Percentiles rank a stretch among this genome's conserved stretches.
phyloP scores from a whole-genome alignment of 92 coral and sea anemone species.

The Heteractis magnifica region DNA sequence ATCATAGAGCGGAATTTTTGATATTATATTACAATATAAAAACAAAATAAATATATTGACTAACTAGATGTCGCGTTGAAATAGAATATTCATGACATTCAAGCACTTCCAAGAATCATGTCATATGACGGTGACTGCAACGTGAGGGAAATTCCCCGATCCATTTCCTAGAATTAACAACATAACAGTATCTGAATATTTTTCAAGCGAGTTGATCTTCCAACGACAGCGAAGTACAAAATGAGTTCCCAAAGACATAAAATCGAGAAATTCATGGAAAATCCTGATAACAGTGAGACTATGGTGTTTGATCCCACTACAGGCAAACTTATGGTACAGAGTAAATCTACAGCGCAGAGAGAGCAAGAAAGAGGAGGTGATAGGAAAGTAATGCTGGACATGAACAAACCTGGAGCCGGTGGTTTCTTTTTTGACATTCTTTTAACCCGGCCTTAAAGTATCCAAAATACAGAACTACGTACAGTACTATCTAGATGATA shows the following conservation, averaged over 20 bases:
- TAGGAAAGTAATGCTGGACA: conserved; percentile 59
- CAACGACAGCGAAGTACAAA: not conserved
- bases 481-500: too few species aligned
- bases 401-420: conserved; percentile 72
- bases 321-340: conserved; percentile 67
- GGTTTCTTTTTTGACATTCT: conserved; percentile 45
- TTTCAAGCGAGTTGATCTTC: not conserved
- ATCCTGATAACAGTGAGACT: conserved; percentile 5
- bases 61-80: not conserved
- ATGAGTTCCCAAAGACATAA: conserved; percentile 27
- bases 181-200: not conserved
- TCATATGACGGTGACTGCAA: not conserved
- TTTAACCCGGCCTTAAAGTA: not conserved
- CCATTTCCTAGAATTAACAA: not conserved
- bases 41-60: too few species aligned
- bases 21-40: too few species aligned
- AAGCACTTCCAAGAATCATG: not conserved
- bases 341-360: conserved; percentile 29
- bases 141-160: not conserved
- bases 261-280: conserved; percentile 14
- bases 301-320: conserved; percentile 71
- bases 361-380: conserved; percentile 32
- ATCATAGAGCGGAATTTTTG: too few species aligned
- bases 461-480: too few species aligned
- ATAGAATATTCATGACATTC: not conserved